Base-by-base conservation (phyloP, 2,888 invertebrate species). In the Leptinotarsa tumamoca region DNA sequence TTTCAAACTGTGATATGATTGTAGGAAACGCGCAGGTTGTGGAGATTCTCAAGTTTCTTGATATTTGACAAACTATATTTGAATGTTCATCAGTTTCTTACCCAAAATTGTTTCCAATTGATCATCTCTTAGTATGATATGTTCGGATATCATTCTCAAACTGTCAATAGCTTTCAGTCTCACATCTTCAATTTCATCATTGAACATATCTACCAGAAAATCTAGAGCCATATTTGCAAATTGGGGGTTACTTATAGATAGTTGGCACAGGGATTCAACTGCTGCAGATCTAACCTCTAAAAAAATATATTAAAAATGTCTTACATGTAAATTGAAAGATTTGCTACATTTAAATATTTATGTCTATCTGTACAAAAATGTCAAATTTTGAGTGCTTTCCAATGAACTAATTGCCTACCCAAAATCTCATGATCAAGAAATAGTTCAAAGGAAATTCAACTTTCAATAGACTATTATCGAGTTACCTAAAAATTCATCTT, bases 191-290 rank as follows among this genome's bases (percentile, higher is more conserved):
- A 99, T 99, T 91, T 99, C 99, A 87, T 99, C 99, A 88, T 99
- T 99, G 88, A 99, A 99, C 99, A 99, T 99, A 87, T 99, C 99
- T 1, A 99, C 98, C 66, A 99, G 91, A 87, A 98, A 98, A 88
- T 99, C 99, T 52, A 99, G 90, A 0, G 97, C 95, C 49, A 96
- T 93, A 71, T 93, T 93, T 0, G 99, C 97, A 89, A 98, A 98
- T 56, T 92, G 91, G 0, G 94, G 91, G 84, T 96, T 95, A 82
- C 94, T 93, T 78, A 95, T 89, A 0, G 98, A 97, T 80, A 99
- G 89, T 81, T 94, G 90, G 86, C 98, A 98, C 68, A 99, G 92
- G 0, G 99, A 97, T 86, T 97, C 96, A 0, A 99, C 95, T 0
- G 98, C 94, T 0, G 98, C 98, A 76, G 96, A 97, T 77, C 99